These are phyloP conservation scores for Otis tarda DNA, from an alignment of 2,113 vertebrate species.

Conservation along the genomic window DNA sequence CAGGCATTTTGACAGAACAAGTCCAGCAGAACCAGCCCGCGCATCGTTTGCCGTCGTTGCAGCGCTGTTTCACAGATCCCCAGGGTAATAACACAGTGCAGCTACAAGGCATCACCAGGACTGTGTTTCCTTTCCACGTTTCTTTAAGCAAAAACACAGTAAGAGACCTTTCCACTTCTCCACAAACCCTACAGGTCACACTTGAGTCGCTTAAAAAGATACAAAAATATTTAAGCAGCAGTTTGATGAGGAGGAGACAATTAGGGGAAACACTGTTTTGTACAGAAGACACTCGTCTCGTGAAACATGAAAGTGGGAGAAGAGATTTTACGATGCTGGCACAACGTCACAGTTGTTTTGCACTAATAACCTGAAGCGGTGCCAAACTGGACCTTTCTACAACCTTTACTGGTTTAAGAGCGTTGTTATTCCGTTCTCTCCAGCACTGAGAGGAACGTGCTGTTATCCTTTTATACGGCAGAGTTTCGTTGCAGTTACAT, in stretches of 20 bases:
- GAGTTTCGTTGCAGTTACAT: not conserved
- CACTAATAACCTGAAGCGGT: not conserved
- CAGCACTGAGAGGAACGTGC: not conserved
- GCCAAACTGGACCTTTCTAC: not conserved
- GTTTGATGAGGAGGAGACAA: not conserved
- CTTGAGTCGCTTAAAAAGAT: not conserved
- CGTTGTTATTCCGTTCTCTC: not conserved
- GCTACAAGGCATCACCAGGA: no score
- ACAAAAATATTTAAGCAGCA: not conserved
- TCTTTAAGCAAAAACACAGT: not conserved
- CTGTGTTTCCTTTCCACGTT: accelerated
- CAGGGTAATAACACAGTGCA: not conserved
- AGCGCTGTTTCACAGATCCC: not conserved
- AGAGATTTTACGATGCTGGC: not conserved
- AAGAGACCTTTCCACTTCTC: not conserved
- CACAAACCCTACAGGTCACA: not conserved
- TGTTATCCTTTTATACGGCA: accelerated
- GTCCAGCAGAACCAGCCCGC: not conserved
- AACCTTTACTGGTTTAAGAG: not conserved
- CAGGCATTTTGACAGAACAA: not conserved
- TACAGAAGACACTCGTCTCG: not conserved
- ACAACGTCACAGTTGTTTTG: accelerated
- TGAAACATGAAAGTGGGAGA: not conserved
- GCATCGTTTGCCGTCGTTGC: not conserved
- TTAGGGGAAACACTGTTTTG: not conserved